Evolutionary conservation across 2,888 invertebrate genomes (phyloP).

Genomic region (Oligia fasciuncula): DNA sequence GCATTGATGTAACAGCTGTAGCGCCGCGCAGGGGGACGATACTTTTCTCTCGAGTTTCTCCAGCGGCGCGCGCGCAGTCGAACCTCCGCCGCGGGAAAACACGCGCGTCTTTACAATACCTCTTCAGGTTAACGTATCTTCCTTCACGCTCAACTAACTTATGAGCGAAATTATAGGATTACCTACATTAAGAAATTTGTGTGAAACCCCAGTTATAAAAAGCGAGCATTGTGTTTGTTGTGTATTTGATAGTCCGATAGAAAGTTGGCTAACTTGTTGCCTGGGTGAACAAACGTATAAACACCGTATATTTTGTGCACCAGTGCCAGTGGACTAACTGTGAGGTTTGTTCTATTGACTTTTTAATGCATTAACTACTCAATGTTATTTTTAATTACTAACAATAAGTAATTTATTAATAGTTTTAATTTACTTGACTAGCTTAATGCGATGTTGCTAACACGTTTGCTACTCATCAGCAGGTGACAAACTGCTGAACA

Average conservation of each 20-base stretch:
- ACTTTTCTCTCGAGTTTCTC: slow-evolving; percentile 89
- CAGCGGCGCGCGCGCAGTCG: slow-evolving; percentile 80
- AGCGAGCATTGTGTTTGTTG: slow-evolving; percentile 75
- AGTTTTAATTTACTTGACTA: slow-evolving; percentile 2
- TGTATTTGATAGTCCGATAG: slow-evolving; percentile 73
- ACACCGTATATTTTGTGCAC: slow-evolving; percentile 72
- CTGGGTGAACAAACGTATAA: slow-evolving; percentile 74
- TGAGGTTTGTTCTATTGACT: slow-evolving; percentile 78
- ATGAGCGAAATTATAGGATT: slow-evolving; percentile 64
- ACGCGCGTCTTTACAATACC: slow-evolving; percentile 75
- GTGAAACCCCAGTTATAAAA: slow-evolving; percentile 67
- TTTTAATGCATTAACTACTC: slow-evolving; percentile 11
- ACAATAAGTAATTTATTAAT: background rate
- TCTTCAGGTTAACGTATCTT: slow-evolving; percentile 43
- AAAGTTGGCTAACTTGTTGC: slow-evolving; percentile 76
- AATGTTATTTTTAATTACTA: slow-evolving; percentile 10
- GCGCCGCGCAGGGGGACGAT: slow-evolving; percentile 77
- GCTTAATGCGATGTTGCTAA: background rate
- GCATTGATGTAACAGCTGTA: slow-evolving; percentile 85
- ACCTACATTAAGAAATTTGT: slow-evolving; percentile 69
- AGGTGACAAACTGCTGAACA: background rate
- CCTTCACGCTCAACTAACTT: slow-evolving; percentile 61
- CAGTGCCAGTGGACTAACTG: slow-evolving; percentile 79
- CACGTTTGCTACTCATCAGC: slow-evolving; percentile 3
- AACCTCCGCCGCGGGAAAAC: slow-evolving; percentile 74